Conservation (phyloP, 2,113 vertebrate genomes). For the Saccopteryx bilineata region DNA sequence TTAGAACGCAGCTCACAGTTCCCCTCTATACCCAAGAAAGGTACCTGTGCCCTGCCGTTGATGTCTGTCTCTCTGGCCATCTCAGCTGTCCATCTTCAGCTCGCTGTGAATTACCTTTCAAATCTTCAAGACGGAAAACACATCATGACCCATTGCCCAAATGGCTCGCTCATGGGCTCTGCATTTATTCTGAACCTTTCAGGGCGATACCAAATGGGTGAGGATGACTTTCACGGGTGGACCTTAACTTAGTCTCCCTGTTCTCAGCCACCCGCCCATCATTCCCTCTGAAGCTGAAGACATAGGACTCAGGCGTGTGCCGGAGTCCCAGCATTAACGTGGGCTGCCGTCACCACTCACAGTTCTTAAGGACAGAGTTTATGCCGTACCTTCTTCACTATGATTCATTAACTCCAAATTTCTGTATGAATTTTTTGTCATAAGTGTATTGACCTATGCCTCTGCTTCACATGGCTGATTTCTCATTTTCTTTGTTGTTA, state of each 20-base stretch:
- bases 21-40: background rate
- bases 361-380: background rate
- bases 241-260: rapidly evolving
- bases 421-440: background rate
- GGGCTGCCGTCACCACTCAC: background rate
- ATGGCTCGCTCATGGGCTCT: background rate
- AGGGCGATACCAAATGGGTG: rapidly evolving
- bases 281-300: background rate
- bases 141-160: no score
- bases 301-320: background rate
- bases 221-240: background rate
- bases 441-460: background rate
- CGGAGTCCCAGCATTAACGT: background rate
- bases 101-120: background rate
- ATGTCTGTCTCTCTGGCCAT: background rate
- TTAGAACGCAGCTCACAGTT: background rate
- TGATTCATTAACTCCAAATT: background rate
- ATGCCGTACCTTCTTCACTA: background rate
- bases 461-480: background rate
- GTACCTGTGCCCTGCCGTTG: background rate
- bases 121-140: background rate
- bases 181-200: background rate
- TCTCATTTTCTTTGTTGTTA: background rate
- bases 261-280: background rate
- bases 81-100: background rate